Conservation (phyloP, 2,888 invertebrate genomes). For the Epistrophe eligans region DNA sequence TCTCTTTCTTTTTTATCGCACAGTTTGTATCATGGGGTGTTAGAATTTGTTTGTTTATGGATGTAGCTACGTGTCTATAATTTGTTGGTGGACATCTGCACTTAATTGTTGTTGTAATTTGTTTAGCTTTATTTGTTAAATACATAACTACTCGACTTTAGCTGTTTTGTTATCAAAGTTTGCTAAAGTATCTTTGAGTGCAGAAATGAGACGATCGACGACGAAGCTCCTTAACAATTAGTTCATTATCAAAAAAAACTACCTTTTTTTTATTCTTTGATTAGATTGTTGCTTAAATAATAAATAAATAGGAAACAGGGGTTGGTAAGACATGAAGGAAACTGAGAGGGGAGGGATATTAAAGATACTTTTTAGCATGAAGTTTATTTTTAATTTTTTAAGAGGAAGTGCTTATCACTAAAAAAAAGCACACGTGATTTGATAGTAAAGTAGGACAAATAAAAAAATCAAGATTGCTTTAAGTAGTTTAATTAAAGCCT, state of each 20-base stretch:
- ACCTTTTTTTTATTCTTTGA: slow-evolving; percentile 40
- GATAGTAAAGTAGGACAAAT: neutral
- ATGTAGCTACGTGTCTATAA: slow-evolving; percentile 54
- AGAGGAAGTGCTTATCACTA: slow-evolving; percentile 37
- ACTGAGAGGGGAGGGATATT: neutral
- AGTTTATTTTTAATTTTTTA: neutral
- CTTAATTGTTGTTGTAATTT: slow-evolving; percentile 69
- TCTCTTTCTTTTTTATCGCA: slow-evolving; percentile 12
- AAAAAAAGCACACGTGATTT: neutral
- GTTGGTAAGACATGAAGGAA: neutral
- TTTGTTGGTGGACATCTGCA: slow-evolving; percentile 67
- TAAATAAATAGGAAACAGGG: neutral
- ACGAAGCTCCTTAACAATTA: slow-evolving; percentile 60
- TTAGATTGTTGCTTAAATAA: slow-evolving; percentile 9
- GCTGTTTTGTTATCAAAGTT: slow-evolving; percentile 60
- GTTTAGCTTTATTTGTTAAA: slow-evolving; percentile 50
- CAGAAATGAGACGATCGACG: slow-evolving; percentile 1
- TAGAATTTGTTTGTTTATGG: slow-evolving; percentile 57
- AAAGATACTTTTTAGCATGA: neutral
- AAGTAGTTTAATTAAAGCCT: neutral
- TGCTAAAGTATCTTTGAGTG: slow-evolving; percentile 20
- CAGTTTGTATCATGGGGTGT: slow-evolving; percentile 57
- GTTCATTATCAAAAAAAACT: slow-evolving; percentile 61
- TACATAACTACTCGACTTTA: neutral
- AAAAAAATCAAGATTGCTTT: neutral